phyloP scores from a whole-genome alignment of 2,888 invertebrate genomes.

The Scotopteryx bipunctaria region DNA sequence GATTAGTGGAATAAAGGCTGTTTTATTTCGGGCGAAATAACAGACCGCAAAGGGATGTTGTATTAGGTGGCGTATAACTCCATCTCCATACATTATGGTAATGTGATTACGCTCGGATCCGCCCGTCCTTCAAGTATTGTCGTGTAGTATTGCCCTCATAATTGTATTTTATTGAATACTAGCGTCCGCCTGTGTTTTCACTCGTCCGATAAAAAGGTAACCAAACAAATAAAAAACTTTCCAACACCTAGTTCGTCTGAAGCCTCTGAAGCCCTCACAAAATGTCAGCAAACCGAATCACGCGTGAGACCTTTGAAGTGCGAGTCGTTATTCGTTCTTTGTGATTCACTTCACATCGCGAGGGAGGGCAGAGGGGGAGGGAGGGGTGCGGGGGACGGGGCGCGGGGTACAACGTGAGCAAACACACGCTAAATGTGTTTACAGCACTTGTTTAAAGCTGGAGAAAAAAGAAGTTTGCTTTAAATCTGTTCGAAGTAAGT shows the following conservation, averaged over 20 bases:
- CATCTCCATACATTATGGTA: conserved; percentile 15
- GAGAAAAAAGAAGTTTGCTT: neutral
- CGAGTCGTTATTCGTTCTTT: conserved; percentile 15
- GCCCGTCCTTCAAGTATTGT: conserved; percentile 1
- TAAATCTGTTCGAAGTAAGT: neutral
- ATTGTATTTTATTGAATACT: neutral
- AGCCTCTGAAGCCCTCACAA: neutral
- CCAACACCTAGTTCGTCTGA: too few relatives aligned
- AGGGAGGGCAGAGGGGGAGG: neutral
- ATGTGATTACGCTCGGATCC: conserved; percentile 12
- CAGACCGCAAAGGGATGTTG: conserved; percentile 5
- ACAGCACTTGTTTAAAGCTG: conserved; percentile 13
- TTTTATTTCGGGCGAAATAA: neutral
- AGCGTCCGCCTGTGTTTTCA: too few relatives aligned
- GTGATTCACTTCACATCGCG: conserved; percentile 8
- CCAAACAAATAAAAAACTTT: neutral
- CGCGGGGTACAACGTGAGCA: neutral
- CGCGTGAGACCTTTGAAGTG: conserved; percentile 17
- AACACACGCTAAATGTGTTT: conserved; percentile 19
- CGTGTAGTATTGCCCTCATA: conserved; percentile 4
- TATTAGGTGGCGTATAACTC: neutral
- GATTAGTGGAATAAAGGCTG: neutral
- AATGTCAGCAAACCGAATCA: conserved; percentile 15
- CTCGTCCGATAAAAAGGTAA: neutral
- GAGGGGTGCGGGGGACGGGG: neutral